Percentiles rank a stretch among this genome's conserved stretches.
These are phyloP conservation scores for Dioctria linearis DNA, from an alignment of 2,888 invertebrate genomes.

Conservation along the genomic window DNA sequence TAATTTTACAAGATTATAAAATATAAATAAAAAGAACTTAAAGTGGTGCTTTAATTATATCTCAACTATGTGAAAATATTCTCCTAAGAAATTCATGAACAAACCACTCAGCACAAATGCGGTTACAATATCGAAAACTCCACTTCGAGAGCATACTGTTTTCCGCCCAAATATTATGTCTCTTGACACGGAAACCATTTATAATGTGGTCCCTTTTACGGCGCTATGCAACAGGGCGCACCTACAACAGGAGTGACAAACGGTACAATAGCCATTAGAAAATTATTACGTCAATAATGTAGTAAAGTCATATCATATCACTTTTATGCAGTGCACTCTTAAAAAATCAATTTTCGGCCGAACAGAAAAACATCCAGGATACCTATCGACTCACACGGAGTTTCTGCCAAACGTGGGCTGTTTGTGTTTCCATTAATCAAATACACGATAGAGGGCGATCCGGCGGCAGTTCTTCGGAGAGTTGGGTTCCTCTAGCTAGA, in stretches of 20 bases:
- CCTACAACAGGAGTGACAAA: constrained; percentile 52
- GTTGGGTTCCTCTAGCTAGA: too few species aligned
- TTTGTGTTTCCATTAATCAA: constrained; percentile 56
- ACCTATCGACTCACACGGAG: constrained; percentile 11
- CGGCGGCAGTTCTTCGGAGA: background rate
- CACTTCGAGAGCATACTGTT: background rate
- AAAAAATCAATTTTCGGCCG: constrained; percentile 56
- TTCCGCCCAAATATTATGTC: background rate
- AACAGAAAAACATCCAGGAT: constrained; percentile 51
- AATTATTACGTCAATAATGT: constrained; percentile 59
- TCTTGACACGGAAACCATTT: constrained; percentile 47
- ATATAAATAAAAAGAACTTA: too few species aligned
- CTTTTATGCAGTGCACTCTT: constrained; percentile 40
- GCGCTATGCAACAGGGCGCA: constrained; percentile 45
- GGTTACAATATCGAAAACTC: too few species aligned
- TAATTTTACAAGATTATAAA: too few species aligned
- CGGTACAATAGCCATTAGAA: constrained; percentile 57
- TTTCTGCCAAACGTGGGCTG: constrained; percentile 56
- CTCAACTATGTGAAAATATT: too few species aligned
- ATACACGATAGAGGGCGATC: constrained; percentile 22
- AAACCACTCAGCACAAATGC: too few species aligned
- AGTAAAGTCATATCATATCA: constrained; percentile 57
- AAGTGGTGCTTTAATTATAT: too few species aligned
- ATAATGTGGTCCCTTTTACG: constrained; percentile 22
- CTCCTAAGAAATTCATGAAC: too few species aligned